A percentile compares a stretch with the other conserved stretches of the same genome.
Conservation (phyloP, 92 coral and sea anemone species). For the Porites evermanni region DNA sequence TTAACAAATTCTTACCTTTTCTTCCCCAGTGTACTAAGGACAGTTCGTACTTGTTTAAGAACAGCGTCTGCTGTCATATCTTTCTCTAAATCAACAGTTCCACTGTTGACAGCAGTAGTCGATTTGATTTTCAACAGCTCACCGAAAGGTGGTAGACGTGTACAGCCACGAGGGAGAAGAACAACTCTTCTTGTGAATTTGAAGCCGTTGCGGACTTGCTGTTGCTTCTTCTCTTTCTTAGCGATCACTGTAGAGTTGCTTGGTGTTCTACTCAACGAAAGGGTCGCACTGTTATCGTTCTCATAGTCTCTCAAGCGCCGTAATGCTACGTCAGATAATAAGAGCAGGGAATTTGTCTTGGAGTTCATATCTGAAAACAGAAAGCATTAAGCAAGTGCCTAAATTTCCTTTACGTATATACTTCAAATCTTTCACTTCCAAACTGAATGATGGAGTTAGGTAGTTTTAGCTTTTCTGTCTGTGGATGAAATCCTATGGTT, state of each 20-base stretch:
- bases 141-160: conserved; percentile 12
- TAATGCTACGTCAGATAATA: conserved; percentile 33
- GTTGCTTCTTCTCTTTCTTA: conserved; percentile 4
- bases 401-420: too few relatives aligned
- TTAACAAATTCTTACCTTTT: conserved; percentile 16
- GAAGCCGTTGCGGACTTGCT: conserved; percentile 2
- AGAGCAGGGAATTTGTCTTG: conserved; percentile 24
- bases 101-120: conserved; percentile 6
- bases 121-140: conserved; percentile 8
- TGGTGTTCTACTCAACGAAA: not conserved
- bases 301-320: not conserved
- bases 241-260: not conserved
- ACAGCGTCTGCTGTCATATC: conserved; percentile 22
- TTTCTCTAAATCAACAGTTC: not conserved
- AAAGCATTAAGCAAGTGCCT: not conserved
- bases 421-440: too few relatives aligned
- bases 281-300: not conserved
- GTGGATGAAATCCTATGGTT: too few relatives aligned
- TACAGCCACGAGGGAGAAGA: conserved; percentile 24
- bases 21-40: conserved; percentile 10
- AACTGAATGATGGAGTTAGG: too few relatives aligned
- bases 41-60: conserved; percentile 25
- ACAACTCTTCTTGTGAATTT: conserved; percentile 19
- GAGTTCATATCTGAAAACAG: not conserved
- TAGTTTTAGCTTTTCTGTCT: too few relatives aligned